A percentile compares a stretch with the other conserved stretches of the same genome.
These are phyloP conservation scores for Picus viridis DNA, from an alignment of 2,797 vertebrate species.

Conservation along the genomic window DNA sequence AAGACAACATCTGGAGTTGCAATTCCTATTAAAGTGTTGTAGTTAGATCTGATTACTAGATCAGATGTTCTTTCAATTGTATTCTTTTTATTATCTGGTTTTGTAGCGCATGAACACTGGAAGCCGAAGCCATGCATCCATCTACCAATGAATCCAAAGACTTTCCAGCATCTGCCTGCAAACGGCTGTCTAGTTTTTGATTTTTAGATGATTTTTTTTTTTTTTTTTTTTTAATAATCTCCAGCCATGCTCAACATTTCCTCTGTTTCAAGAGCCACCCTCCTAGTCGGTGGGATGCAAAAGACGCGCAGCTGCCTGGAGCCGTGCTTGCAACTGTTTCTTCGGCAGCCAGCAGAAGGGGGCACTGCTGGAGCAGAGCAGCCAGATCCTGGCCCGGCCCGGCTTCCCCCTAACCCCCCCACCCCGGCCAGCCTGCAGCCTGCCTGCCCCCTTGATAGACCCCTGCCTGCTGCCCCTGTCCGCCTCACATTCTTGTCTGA, in stretches of 20 bases:
- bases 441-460: no score
- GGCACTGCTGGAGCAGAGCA: constrained; percentile 70
- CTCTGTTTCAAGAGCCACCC: background rate
- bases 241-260: background rate
- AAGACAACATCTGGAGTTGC: constrained; percentile 75
- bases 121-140: background rate
- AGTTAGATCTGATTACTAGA: constrained; percentile 70
- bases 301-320: constrained; percentile 14
- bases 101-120: background rate
- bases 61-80: constrained; percentile 71
- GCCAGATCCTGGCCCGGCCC: background rate
- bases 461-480: background rate
- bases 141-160: background rate
- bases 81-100: constrained; percentile 57
- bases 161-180: background rate
- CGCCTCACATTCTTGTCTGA: no score
- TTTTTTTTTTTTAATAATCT: background rate
- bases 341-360: constrained; percentile 60
- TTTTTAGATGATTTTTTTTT: background rate
- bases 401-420: background rate
- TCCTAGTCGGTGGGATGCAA: background rate
- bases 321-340: background rate
- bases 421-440: no score
- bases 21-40: constrained; percentile 74
- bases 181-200: background rate